These are phyloP conservation scores for Enchytraeus crypticus DNA, from an alignment of 2,888 invertebrate species.

Conservation along the genomic window DNA sequence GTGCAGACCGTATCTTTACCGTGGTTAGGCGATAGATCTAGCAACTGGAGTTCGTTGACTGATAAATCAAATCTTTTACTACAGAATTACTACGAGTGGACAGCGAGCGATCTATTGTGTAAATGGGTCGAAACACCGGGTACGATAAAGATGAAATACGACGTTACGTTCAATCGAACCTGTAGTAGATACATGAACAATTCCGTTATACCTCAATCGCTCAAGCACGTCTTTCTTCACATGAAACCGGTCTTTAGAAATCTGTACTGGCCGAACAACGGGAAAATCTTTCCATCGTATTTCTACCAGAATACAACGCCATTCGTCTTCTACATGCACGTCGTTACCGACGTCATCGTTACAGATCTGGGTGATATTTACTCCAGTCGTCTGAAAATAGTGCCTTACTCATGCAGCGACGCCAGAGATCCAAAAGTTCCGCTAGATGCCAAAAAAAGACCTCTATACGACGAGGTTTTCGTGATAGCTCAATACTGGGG, in stretches of 20 bases:
- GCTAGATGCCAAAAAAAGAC: neutral
- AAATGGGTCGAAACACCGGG: constrained; percentile 17
- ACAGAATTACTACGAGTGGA: constrained; percentile 22
- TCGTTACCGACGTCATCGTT: constrained; percentile 19
- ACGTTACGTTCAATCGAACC: constrained; percentile 20
- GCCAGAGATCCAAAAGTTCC: constrained; percentile 1
- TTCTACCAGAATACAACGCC: constrained; percentile 17
- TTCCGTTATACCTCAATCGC: constrained; percentile 1
- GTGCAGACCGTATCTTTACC: constrained; percentile 8
- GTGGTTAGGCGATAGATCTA: constrained; percentile 10
- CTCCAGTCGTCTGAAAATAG: constrained; percentile 16
- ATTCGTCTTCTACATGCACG: constrained; percentile 18
- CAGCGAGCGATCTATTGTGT: constrained; percentile 16
- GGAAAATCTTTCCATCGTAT: constrained; percentile 16
- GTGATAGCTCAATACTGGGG: constrained; percentile 15
- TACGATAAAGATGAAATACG: constrained; percentile 22
- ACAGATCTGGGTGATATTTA: constrained; percentile 19
- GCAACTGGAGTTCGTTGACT: constrained; percentile 11
- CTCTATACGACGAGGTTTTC: constrained; percentile 9
- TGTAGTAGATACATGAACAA: constrained; percentile 10
- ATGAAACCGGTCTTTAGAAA: constrained; percentile 21
- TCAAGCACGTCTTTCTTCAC: constrained; percentile 18
- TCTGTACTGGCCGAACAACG: constrained; percentile 23
- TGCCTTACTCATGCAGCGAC: constrained; percentile 21
- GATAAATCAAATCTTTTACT: constrained; percentile 17